Conservation (phyloP, 2,113 vertebrate genomes). For the Aphyosemion australe region DNA sequence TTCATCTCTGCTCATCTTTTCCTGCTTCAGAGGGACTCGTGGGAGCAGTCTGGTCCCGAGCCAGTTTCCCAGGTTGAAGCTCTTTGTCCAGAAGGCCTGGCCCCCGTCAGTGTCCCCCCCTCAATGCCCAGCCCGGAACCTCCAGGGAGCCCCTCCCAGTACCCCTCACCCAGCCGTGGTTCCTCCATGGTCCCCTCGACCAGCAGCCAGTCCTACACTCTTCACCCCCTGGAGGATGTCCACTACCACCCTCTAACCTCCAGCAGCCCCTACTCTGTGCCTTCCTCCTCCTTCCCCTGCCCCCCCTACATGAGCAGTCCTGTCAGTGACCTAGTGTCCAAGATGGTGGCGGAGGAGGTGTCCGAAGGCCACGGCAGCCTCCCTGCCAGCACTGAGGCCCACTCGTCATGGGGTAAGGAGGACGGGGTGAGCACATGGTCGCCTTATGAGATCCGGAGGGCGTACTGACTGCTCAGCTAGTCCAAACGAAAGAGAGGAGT, state of each 20-base stretch:
- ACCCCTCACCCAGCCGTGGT: slow-evolving; percentile 78
- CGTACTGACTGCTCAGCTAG: slow-evolving; percentile 76
- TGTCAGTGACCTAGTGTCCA: slow-evolving; percentile 80
- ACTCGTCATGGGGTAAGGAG: slow-evolving; percentile 85
- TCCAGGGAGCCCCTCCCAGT: slow-evolving; percentile 71
- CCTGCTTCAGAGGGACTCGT: slow-evolving; percentile 85
- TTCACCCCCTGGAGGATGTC: slow-evolving; percentile 86
- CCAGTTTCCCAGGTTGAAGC: slow-evolving; percentile 78
- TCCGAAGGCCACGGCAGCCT: slow-evolving; percentile 59
- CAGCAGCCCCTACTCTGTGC: slow-evolving; percentile 67
- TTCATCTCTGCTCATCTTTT: slow-evolving; percentile 29
- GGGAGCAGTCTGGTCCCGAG: slow-evolving; percentile 85
- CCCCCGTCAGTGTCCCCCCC: slow-evolving; percentile 62
- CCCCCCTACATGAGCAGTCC: slow-evolving; percentile 80
- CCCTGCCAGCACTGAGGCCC: slow-evolving; percentile 57
- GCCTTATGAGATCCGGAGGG: slow-evolving; percentile 84
- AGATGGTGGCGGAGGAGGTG: slow-evolving; percentile 78
- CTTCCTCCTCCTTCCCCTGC: slow-evolving; percentile 77
- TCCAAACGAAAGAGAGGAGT: background rate
- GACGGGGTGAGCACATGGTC: slow-evolving; percentile 83
- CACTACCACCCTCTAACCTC: slow-evolving; percentile 77
- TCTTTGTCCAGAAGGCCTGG: slow-evolving; percentile 77
- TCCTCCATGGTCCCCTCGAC: slow-evolving; percentile 65
- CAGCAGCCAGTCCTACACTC: slow-evolving; percentile 81
- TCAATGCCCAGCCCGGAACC: slow-evolving; percentile 81